Evolutionary conservation across 2,888 invertebrate genomes (phyloP).

Genomic region (Ornithoptera priamus): DNA sequence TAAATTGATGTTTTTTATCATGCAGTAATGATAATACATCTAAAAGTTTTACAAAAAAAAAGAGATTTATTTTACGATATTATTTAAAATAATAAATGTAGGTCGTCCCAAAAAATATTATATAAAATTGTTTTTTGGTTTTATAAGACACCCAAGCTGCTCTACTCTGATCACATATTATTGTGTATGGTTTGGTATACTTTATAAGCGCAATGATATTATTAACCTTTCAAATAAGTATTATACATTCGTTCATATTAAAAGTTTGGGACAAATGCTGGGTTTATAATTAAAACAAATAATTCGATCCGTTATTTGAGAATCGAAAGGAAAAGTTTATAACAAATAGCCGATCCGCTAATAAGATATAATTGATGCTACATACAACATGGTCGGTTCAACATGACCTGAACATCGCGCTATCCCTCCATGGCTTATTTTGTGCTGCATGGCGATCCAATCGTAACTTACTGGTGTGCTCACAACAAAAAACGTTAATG

Average conservation of each 20-base stretch:
- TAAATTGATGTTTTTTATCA: no score
- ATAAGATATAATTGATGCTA: constrained; percentile 49
- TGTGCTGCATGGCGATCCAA: constrained; percentile 35
- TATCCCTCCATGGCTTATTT: constrained; percentile 39
- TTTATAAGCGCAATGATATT: background rate
- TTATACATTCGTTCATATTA: background rate
- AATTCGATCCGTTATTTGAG: background rate
- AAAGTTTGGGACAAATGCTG: background rate
- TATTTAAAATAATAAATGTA: no score
- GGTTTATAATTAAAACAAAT: background rate
- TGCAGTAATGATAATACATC: no score
- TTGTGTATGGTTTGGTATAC: no score
- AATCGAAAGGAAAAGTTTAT: constrained; percentile 51
- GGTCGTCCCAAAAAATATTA: no score
- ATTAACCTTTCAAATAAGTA: background rate
- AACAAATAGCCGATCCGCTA: constrained; percentile 35
- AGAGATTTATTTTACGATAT: no score
- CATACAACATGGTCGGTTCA: constrained; percentile 52
- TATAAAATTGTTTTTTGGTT: no score
- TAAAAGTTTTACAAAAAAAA: no score
- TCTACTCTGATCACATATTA: no score
- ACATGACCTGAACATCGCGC: constrained; percentile 48
- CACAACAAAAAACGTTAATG: constrained; percentile 6
- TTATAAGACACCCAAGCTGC: no score
- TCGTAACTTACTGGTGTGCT: constrained; percentile 32